Base-by-base conservation (phyloP, 2,113 vertebrate species). In the Stigmatopora nigra region DNA sequence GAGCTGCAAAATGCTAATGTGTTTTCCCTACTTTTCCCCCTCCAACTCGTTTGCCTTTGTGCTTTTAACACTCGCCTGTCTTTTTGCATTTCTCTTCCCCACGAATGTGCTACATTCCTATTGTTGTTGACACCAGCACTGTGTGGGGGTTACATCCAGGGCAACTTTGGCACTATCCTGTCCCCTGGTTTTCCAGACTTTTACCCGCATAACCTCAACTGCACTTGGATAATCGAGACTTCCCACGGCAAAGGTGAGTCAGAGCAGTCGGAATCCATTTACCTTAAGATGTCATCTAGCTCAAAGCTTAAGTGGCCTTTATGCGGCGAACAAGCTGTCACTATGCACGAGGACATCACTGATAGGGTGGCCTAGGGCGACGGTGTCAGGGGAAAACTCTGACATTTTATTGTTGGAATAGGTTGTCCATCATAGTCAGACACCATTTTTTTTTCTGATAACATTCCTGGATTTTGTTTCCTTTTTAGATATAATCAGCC, bases 201-300 rank as follows among this genome's bases (percentile, higher is more conserved):
- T 81, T 99, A 99, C 80, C 95, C 96, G 1, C 98, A 99, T 87
- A 98, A 98, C 86, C 83, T 99, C 85, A 99, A 99, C 88, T 99
- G 97, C 84, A 99, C 97, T 0, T 99, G 97, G 97, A 86, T 93
- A 0, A 97, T 99, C 22, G 95, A 99, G 87, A 93, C 95, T 1
- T 97, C 97, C 0, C 96, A 98, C 12, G 95, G 97, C 71, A 99
- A 99, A 93, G 97, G 97, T 99, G 76, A 89, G 82, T 52, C 65
- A 16, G 41, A 10, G 69, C 73, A 77, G 81, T 84, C 80, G 71
- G 69, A 83, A 73, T 77, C 61, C 80, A 82, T 82, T 85, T 73
- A 59, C 78, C 17, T 67, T 59, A 67, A 71, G 56, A 57, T 78
- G 81, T 86, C 65, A 75, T 71, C 67, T 75, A 15, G 14, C 25